Conservation (phyloP, 2,888 invertebrate genomes). For the Noctua comes region DNA sequence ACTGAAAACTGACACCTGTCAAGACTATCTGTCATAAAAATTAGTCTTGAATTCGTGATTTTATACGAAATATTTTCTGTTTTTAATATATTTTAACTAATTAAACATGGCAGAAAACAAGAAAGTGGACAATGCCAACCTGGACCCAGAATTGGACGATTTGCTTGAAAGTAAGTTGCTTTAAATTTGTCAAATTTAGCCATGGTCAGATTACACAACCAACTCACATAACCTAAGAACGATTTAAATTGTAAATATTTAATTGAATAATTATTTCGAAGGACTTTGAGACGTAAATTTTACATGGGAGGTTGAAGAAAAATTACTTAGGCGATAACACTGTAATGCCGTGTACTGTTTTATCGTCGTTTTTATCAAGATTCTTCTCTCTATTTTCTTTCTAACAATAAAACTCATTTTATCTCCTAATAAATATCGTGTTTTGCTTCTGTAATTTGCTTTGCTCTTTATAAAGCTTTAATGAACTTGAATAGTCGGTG, state of each 20-base stretch:
- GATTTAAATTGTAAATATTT: conserved; percentile 53
- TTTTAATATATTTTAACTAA: conserved; percentile 50
- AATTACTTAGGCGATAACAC: background rate
- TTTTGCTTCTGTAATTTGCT: background rate
- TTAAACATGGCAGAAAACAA: conserved; percentile 85
- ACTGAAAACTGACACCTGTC: conserved; percentile 33
- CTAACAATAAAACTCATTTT: background rate
- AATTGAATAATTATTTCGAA: conserved; percentile 53
- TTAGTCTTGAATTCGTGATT: conserved; percentile 47
- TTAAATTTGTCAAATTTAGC: conserved; percentile 51
- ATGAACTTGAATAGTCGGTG: background rate
- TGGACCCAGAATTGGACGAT: conserved; percentile 93
- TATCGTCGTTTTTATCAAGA: background rate
- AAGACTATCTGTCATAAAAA: conserved; percentile 43
- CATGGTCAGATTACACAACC: conserved; percentile 78
- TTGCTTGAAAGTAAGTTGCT: conserved; percentile 93
- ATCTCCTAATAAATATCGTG: background rate
- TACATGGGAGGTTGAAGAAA: background rate
- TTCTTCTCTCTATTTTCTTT: background rate
- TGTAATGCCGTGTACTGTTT: background rate
- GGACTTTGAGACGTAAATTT: conserved; percentile 29
- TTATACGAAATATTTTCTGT: conserved; percentile 59
- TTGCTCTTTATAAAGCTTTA: background rate
- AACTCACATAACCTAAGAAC: conserved; percentile 69
- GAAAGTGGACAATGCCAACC: conserved; percentile 79